These are phyloP conservation scores for Alethe castanea DNA, from an alignment of 2,113 vertebrate species.

Conservation along the genomic window DNA sequence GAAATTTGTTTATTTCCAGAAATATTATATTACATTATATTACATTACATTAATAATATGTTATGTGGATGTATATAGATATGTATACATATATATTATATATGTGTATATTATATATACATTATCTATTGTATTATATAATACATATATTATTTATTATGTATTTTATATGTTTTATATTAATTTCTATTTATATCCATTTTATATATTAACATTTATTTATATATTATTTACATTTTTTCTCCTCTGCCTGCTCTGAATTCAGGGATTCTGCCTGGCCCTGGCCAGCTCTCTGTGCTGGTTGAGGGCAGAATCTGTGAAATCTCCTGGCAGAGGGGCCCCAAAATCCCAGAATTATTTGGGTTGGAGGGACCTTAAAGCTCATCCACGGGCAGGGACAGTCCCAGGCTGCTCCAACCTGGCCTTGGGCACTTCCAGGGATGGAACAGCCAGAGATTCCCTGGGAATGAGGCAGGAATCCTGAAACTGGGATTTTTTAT, in stretches of 20 bases:
- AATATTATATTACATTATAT: not conserved
- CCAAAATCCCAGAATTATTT: not conserved
- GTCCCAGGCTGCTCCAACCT: not conserved
- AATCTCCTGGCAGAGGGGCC: not conserved
- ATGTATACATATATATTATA: too few species aligned
- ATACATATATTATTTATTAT: too few species aligned
- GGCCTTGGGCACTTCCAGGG: not conserved
- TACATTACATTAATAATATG: too few species aligned
- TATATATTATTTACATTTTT: too few species aligned
- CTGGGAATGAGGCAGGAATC: not conserved
- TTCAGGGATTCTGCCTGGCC: not conserved
- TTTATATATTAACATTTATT: too few species aligned
- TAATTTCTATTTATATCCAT: too few species aligned
- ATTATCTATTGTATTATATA: too few species aligned
- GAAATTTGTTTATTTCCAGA: not conserved
- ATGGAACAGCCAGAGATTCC: not conserved
- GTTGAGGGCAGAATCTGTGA: not conserved
- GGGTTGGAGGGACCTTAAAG: not conserved
- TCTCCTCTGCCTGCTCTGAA: not conserved
- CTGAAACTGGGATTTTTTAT: not conserved
- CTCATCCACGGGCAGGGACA: not conserved
- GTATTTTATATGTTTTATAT: too few species aligned
- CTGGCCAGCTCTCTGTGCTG: not conserved
- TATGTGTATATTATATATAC: too few species aligned
- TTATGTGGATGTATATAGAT: too few species aligned